phyloP scores from a whole-genome alignment of 1,140 invertebrate genomes.

The Vanessa tameamea region DNA sequence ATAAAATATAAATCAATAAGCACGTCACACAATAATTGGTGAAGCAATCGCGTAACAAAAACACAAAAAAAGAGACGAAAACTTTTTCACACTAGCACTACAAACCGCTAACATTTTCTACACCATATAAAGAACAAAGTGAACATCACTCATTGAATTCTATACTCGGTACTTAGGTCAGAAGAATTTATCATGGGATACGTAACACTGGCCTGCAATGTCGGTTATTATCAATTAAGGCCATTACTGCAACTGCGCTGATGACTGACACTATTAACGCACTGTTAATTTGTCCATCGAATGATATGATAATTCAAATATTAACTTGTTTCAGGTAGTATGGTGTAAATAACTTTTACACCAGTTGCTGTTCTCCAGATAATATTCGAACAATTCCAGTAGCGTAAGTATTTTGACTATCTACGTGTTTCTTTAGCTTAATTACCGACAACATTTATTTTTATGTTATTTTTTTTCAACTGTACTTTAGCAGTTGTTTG shows the following conservation, averaged over 20 bases:
- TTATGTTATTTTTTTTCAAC: background rate
- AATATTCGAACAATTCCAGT: background rate
- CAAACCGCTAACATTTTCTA: no score
- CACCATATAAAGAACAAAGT: no score
- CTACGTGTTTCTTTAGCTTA: background rate
- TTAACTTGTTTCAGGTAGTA: slow-evolving; percentile 62
- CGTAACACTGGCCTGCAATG: slow-evolving; percentile 21
- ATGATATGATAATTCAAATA: slow-evolving; percentile 38
- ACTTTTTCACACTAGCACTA: no score
- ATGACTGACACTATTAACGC: slow-evolving; percentile 40
- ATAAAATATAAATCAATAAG: no score
- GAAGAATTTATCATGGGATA: background rate
- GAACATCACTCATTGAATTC: no score
- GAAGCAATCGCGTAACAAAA: no score
- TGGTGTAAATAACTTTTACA: slow-evolving; percentile 54
- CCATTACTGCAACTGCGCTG: slow-evolving; percentile 37
- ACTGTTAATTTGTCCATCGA: slow-evolving; percentile 37
- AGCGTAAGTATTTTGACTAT: slow-evolving; percentile 1
- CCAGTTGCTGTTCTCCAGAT: slow-evolving; percentile 43
- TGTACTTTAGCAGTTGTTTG: no score
- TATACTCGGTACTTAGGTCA: background rate
- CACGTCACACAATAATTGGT: no score
- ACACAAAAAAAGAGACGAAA: no score
- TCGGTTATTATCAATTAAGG: slow-evolving; percentile 41
- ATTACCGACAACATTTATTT: background rate